phyloP scores from a whole-genome alignment of 2,888 invertebrate genomes.

The Pollenia amentaria region DNA sequence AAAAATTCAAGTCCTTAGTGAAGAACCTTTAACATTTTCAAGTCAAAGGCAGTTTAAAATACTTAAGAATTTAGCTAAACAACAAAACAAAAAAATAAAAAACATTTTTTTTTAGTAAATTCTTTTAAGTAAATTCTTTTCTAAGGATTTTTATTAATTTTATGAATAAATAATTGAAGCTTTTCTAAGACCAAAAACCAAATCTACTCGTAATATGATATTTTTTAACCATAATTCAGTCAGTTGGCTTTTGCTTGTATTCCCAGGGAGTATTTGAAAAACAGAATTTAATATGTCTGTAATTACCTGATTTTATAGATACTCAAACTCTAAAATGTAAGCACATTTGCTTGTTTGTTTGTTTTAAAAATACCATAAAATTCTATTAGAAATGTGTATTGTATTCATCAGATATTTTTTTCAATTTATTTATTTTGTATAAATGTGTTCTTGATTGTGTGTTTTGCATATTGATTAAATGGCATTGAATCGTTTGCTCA shows the following conservation, averaged over 20 bases:
- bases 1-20: constrained; percentile 42
- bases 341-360: neutral
- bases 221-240: constrained; percentile 20
- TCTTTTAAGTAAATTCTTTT: constrained; percentile 31
- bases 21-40: constrained; percentile 52
- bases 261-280: constrained; percentile 7
- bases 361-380: neutral
- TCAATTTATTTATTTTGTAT: constrained; percentile 30
- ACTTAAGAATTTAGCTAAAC: neutral
- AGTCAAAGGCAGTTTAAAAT: constrained; percentile 45
- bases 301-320: constrained; percentile 61
- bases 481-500: constrained; percentile 50
- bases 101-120: constrained; percentile 4
- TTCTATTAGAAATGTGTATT: constrained; percentile 41
- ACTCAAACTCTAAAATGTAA: neutral
- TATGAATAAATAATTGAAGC: neutral
- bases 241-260: neutral
- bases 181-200: neutral
- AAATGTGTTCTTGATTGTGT: constrained; percentile 70
- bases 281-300: constrained; percentile 45
- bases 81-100: neutral
- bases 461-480: constrained; percentile 72
- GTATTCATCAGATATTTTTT: neutral
- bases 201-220: constrained; percentile 45
- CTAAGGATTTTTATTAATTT: constrained; percentile 18